These are phyloP conservation scores for Petrocephalus microphthalmus DNA, from an alignment of 2,113 vertebrate species.

Conservation along the genomic window DNA sequence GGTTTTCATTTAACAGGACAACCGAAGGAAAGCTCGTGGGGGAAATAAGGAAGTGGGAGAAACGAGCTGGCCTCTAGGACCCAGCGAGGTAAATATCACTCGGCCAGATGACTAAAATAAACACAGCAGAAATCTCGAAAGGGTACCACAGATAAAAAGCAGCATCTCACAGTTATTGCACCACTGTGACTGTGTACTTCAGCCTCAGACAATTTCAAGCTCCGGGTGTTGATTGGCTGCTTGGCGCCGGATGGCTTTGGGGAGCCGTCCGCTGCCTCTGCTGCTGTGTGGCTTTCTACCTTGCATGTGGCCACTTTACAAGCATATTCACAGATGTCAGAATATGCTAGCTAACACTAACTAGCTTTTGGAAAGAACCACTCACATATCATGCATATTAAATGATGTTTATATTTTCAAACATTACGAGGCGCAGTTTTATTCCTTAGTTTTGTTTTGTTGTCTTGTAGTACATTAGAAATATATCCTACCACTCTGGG, in stretches of 20 bases:
- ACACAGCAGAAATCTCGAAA: background rate
- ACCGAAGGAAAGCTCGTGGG: background rate
- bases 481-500: background rate
- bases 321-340: background rate
- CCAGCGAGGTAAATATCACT: background rate
- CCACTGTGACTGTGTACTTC: background rate
- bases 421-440: background rate
- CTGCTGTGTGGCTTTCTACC: background rate
- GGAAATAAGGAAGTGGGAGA: background rate
- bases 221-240: background rate
- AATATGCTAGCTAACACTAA: background rate
- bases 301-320: background rate
- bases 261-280: background rate
- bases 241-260: background rate
- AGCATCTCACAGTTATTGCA: background rate
- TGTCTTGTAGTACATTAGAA: background rate
- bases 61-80: background rate
- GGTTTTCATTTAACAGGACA: background rate
- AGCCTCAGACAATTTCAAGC: background rate
- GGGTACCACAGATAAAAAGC: background rate
- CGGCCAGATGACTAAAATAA: background rate
- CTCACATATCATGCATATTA: background rate
- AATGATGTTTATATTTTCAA: background rate
- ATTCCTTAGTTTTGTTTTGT: background rate
- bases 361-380: background rate